Conservation (phyloP, 1,140 invertebrate species). For the Papilio polytes region DNA sequence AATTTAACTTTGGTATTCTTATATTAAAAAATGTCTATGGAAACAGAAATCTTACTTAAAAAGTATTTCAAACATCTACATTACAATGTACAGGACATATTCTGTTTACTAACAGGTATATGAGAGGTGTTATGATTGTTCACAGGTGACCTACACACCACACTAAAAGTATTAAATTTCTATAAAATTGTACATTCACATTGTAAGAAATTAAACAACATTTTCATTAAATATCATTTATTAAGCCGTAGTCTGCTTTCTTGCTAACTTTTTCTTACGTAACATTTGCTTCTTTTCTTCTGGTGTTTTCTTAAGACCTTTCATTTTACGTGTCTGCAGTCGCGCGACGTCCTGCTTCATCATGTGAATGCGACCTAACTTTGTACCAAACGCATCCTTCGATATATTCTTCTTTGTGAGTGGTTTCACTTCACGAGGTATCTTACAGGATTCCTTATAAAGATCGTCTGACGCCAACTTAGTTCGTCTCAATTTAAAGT, state of each 20-base stretch:
- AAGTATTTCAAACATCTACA: too few species aligned
- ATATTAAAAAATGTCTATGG: too few species aligned
- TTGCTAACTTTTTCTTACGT: conserved; percentile 83
- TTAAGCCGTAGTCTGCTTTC: conserved; percentile 45
- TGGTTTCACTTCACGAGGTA: conserved; percentile 92
- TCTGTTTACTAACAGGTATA: too few species aligned
- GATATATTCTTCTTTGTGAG: conserved; percentile 96
- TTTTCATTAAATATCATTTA: conserved; percentile 5
- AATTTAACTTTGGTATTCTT: too few species aligned
- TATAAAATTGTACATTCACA: too few species aligned
- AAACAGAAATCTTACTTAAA: too few species aligned
- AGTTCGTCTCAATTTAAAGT: conserved; percentile 93
- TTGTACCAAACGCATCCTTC: conserved; percentile 94
- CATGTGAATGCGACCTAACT: conserved; percentile 96
- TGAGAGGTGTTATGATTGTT: too few species aligned
- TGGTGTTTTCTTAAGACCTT: conserved; percentile 92
- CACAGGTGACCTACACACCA: too few species aligned
- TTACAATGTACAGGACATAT: too few species aligned
- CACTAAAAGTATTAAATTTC: too few species aligned
- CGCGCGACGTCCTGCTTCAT: conserved; percentile 84
- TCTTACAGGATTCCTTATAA: conserved; percentile 93
- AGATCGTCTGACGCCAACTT: conserved; percentile 96
- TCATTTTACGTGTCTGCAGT: conserved; percentile 94
- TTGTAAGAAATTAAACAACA: neutral
- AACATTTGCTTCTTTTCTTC: conserved; percentile 87